Evolutionary conservation across 2,888 invertebrate species (phyloP).

Genomic region (Thyatira batis): DNA sequence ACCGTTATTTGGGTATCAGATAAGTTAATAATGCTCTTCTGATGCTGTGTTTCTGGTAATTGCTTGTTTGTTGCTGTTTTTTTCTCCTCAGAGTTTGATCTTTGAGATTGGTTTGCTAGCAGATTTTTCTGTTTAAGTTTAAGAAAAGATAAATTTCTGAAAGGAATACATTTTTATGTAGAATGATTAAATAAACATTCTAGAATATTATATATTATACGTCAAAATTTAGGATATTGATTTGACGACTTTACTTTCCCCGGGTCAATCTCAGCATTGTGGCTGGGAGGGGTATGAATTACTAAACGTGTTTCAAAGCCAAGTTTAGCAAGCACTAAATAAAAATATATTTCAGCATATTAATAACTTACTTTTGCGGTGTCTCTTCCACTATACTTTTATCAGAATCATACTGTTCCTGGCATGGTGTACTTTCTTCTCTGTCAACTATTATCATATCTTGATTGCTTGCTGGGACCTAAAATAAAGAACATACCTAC

Average conservation of each 20-base stretch:
- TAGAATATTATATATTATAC: background rate
- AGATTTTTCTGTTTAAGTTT: slow-evolving; percentile 45
- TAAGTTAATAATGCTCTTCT: slow-evolving; percentile 47
- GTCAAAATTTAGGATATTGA: no score
- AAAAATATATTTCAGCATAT: no score
- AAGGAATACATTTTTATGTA: slow-evolving; percentile 20
- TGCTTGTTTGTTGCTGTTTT: slow-evolving; percentile 19
- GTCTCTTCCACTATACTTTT: slow-evolving; percentile 74
- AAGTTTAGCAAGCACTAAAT: no score
- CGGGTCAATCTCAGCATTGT: no score
- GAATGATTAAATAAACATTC: slow-evolving; percentile 1
- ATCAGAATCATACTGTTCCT: slow-evolving; percentile 58
- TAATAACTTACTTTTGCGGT: slow-evolving; percentile 68
- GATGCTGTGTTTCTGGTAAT: slow-evolving; percentile 18
- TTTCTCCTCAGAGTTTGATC: slow-evolving; percentile 16
- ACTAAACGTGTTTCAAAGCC: no score
- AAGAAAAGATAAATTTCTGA: slow-evolving; percentile 48
- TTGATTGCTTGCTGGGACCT: slow-evolving; percentile 21
- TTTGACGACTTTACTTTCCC: no score
- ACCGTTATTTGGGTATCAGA: slow-evolving; percentile 37
- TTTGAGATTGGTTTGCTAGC: slow-evolving; percentile 31
- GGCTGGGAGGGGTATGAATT: no score
- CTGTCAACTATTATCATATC: slow-evolving; percentile 17
- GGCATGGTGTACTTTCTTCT: slow-evolving; percentile 36
- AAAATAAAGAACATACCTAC: no score